Conservation (phyloP, 2,888 invertebrate species). For the Prostheceraeus crozeri region DNA sequence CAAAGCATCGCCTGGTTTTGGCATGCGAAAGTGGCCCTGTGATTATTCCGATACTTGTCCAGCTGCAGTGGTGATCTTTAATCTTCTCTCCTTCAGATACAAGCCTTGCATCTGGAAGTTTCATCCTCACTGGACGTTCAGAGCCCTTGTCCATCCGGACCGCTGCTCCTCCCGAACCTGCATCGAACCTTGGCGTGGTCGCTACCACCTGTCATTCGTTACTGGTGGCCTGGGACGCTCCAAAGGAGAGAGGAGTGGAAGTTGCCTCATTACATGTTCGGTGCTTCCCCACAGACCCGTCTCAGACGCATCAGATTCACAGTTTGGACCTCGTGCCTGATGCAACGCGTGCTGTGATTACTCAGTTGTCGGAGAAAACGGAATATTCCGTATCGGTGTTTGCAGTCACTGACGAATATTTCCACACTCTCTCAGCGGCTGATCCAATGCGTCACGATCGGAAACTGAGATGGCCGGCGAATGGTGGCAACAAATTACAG, state of each 20-base stretch:
- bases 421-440: slow-evolving; percentile 51
- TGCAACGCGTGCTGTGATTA: slow-evolving; percentile 46
- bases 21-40: too few relatives aligned
- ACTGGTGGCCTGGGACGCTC: slow-evolving; percentile 54
- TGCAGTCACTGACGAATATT: slow-evolving; percentile 55
- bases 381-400: slow-evolving; percentile 53
- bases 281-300: slow-evolving; percentile 45
- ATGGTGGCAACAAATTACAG: slow-evolving; percentile 44
- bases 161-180: slow-evolving; percentile 52
- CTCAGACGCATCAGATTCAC: slow-evolving; percentile 40
- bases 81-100: neutral
- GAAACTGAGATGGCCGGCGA: slow-evolving; percentile 42
- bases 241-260: slow-evolving; percentile 52
- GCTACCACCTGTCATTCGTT: slow-evolving; percentile 53
- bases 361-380: slow-evolving; percentile 51
- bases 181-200: slow-evolving; percentile 51
- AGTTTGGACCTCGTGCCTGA: slow-evolving; percentile 49
- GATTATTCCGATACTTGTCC: too few relatives aligned
- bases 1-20: too few relatives aligned
- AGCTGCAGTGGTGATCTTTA: too few relatives aligned
- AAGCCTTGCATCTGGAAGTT: neutral
- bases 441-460: slow-evolving; percentile 46
- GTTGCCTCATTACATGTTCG: slow-evolving; percentile 46
- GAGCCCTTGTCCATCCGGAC: slow-evolving; percentile 50
- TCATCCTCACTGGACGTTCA: slow-evolving; percentile 52